Percentiles rank a stretch among this genome's conserved stretches.
These are phyloP conservation scores for Gnathonemus echidnorhynchus DNA, from an alignment of 2,113 vertebrate species.

Conservation along the genomic window DNA sequence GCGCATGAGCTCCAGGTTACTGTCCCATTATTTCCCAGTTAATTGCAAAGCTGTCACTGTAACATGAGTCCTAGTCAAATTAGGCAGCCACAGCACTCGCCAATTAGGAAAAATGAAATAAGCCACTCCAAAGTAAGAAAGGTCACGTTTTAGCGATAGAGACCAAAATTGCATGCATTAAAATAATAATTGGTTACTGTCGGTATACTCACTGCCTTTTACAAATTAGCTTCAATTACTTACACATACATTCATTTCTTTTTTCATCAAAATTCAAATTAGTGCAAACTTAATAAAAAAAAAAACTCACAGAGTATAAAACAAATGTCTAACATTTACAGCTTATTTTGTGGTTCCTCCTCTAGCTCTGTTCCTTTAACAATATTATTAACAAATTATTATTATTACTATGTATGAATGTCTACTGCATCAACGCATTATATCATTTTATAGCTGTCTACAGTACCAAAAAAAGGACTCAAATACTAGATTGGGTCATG, in stretches of 20 bases:
- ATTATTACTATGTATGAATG: not conserved
- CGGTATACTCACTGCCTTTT: not conserved
- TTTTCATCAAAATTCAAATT: not conserved
- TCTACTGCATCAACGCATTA: not conserved
- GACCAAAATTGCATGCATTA: not conserved
- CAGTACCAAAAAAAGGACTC: not conserved
- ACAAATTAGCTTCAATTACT: not conserved
- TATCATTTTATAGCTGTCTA: not conserved
- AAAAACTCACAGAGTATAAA: not conserved
- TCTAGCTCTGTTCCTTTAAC: not conserved
- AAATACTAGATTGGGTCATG: not conserved
- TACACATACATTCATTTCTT: not conserved
- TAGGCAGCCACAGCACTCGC: not conserved
- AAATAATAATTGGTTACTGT: slow-evolving; percentile 9
- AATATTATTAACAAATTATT: not conserved
- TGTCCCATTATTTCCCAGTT: slow-evolving; percentile 21
- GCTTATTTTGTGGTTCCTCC: not conserved
- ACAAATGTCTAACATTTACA: not conserved
- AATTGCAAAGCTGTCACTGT: slow-evolving; percentile 32
- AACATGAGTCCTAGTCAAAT: slow-evolving; percentile 20
- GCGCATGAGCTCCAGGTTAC: slow-evolving; percentile 3
- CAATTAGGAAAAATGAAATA: slow-evolving; percentile 18
- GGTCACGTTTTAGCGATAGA: not conserved
- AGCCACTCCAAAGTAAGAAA: slow-evolving; percentile 8
- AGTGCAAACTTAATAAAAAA: not conserved